A percentile compares a stretch with the other conserved stretches of the same genome.
phyloP scores from a whole-genome alignment of 2,113 vertebrate species.

The Todiramphus saurophagus region DNA sequence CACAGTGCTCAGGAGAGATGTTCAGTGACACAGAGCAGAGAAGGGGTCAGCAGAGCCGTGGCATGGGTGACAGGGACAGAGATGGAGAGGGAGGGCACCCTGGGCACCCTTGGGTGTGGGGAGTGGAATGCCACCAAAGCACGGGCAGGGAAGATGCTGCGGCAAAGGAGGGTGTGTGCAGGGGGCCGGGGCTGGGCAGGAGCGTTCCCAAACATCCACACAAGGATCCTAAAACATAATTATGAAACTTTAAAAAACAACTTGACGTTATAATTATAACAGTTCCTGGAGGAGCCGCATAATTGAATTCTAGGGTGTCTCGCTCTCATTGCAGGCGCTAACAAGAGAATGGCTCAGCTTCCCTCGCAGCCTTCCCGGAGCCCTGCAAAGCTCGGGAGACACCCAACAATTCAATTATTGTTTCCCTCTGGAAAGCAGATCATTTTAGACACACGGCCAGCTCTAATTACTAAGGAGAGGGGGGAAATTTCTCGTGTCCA shows the following conservation, averaged over 20 bases:
- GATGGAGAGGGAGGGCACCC: neutral
- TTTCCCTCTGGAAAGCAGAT: constrained; percentile 63
- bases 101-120: neutral
- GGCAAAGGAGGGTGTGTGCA: neutral
- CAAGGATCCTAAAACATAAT: constrained; percentile 62
- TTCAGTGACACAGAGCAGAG: rapidly evolving
- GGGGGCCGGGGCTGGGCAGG: neutral
- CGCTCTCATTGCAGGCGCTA: constrained; percentile 44
- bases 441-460: constrained; percentile 61
- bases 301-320: constrained; percentile 70
- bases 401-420: constrained; percentile 69
- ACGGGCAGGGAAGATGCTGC: rapidly evolving
- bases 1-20: rapidly evolving
- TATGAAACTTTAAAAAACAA: constrained; percentile 71
- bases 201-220: neutral
- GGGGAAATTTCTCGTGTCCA: constrained; percentile 34
- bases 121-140: neutral
- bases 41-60: rapidly evolving
- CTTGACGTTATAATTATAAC: constrained; percentile 61
- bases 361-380: constrained; percentile 56
- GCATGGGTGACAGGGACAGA: neutral
- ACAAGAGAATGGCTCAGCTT: constrained; percentile 57
- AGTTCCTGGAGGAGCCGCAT: constrained; percentile 38
- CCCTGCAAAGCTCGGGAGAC: constrained; percentile 59
- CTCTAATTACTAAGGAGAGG: constrained; percentile 62